Evolutionary conservation across 2,797 vertebrate species (phyloP).

Genomic region (Macropus fuliginosus): DNA sequence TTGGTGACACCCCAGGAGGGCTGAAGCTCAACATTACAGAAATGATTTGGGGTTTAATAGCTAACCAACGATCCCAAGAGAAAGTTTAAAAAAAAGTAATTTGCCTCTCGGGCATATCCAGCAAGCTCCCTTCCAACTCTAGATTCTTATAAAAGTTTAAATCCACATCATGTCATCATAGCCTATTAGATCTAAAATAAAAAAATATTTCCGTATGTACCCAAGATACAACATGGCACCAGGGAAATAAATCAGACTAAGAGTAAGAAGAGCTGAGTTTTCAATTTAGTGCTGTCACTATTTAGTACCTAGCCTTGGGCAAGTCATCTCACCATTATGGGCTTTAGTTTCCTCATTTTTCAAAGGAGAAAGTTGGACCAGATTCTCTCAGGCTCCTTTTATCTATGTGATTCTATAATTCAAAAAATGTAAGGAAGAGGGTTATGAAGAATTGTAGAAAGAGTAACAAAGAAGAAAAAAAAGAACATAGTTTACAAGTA

Average conservation of each 20-base stretch:
- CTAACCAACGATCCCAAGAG: not conserved
- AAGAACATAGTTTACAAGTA: not conserved
- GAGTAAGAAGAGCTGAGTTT: not conserved
- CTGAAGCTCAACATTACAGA: slow-evolving; percentile 12
- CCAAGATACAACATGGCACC: not conserved
- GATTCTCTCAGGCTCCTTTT: not conserved
- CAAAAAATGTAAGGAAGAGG: not conserved
- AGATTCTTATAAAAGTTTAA: not conserved
- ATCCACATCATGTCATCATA: not conserved
- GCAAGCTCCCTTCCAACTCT: not conserved
- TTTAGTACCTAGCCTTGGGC: not conserved
- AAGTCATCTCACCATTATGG: not conserved
- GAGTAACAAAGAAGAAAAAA: not conserved
- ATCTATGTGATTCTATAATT: not conserved
- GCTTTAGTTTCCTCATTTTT: not conserved
- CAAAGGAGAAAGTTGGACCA: not conserved
- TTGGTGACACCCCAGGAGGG: not conserved
- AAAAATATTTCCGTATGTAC: not conserved
- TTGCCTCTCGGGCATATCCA: not conserved
- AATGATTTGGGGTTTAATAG: not conserved
- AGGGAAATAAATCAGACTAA: not conserved
- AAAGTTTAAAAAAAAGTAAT: not conserved
- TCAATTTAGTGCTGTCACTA: not conserved
- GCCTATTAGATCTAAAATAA: not conserved
- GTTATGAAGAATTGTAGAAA: not conserved